Percentiles rank a stretch among this genome's conserved stretches.
Conservation (phyloP, 2,888 invertebrate species). For the Neoascia interrupta region DNA sequence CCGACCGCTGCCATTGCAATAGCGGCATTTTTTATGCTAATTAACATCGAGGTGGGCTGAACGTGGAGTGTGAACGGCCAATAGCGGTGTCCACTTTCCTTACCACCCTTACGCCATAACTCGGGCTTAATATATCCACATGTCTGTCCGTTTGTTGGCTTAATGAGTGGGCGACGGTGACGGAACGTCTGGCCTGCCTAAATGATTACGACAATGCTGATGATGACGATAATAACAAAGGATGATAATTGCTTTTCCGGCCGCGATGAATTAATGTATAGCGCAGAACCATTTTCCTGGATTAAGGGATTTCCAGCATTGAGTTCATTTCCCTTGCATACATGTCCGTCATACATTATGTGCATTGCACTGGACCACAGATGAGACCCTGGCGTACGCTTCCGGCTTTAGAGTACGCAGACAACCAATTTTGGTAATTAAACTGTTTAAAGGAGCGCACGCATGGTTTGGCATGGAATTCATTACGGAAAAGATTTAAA, state of each 20-base stretch:
- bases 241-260: slow-evolving; percentile 55
- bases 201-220: slow-evolving; percentile 35
- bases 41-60: slow-evolving; percentile 49
- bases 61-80: slow-evolving; percentile 26
- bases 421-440: too few species aligned
- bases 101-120: too few species aligned
- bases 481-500: too few species aligned
- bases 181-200: slow-evolving; percentile 5
- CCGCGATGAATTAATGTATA: slow-evolving; percentile 50
- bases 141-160: background rate
- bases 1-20: background rate
- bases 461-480: too few species aligned
- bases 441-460: too few species aligned
- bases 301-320: slow-evolving; percentile 42
- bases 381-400: too few species aligned
- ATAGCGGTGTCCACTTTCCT: slow-evolving; percentile 6
- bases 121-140: slow-evolving; percentile 8
- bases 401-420: too few species aligned
- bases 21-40: slow-evolving; percentile 51
- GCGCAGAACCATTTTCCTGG: slow-evolving; percentile 27
- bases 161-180: background rate
- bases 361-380: background rate
- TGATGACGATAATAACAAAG: slow-evolving; percentile 50
- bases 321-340: slow-evolving; percentile 33
- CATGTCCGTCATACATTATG: too few species aligned